Percentiles rank a stretch among this genome's conserved stretches.
These are phyloP conservation scores for Rhinoraja longicauda DNA, from an alignment of 2,797 vertebrate genomes.

Conservation along the genomic window DNA sequence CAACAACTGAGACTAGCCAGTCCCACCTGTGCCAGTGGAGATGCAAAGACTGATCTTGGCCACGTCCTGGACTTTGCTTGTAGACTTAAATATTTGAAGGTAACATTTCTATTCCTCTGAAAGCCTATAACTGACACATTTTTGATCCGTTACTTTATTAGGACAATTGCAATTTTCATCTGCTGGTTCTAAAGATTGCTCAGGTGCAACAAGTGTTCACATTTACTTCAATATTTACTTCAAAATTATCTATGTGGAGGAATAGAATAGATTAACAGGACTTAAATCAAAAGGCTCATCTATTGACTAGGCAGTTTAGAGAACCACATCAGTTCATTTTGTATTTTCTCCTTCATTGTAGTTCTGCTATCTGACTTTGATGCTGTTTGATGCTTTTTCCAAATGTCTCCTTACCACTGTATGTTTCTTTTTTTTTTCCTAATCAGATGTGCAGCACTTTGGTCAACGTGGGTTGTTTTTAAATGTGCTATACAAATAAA, in stretches of 20 bases:
- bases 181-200: not conserved
- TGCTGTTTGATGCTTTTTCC: not conserved
- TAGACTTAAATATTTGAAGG: slow-evolving; percentile 92
- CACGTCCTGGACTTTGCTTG: slow-evolving; percentile 97
- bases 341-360: not conserved
- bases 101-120: slow-evolving; percentile 48
- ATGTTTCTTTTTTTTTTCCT: no score
- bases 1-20: slow-evolving; percentile 82
- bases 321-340: not conserved
- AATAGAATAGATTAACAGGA: not conserved
- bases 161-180: not conserved
- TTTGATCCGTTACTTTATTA: not conserved
- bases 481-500: no score
- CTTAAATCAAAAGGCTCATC: fast-evolving
- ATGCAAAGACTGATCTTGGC: slow-evolving; percentile 87
- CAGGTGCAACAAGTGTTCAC: not conserved
- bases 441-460: no score
- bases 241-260: not conserved
- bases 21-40: slow-evolving; percentile 82
- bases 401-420: not conserved
- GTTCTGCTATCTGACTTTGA: not conserved
- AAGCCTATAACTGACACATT: not conserved
- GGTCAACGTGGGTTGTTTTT: no score
- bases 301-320: not conserved
- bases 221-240: not conserved